Conservation (phyloP, 2,113 vertebrate genomes). For the Tyrannus savana region DNA sequence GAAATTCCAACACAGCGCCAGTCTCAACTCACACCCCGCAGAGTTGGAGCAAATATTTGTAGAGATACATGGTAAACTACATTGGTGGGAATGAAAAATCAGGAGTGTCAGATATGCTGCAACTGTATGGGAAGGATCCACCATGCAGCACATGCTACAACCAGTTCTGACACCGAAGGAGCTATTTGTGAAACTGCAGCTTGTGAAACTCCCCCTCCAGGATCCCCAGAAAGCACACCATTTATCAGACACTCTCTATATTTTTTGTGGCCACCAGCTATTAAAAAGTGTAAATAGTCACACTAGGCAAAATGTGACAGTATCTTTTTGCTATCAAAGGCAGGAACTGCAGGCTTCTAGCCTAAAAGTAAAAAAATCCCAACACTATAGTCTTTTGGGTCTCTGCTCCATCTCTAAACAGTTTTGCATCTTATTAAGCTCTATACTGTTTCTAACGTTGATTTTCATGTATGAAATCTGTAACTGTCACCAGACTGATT, state of each 20-base stretch:
- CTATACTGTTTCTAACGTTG: background rate
- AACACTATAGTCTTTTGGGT: background rate
- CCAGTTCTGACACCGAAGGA: background rate
- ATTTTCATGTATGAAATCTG: background rate
- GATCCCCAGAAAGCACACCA: background rate
- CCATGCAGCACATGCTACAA: background rate
- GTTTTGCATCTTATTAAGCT: background rate
- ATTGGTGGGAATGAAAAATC: background rate
- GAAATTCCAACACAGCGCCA: background rate
- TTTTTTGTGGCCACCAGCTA: background rate
- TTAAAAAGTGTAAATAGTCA: background rate
- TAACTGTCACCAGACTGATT: background rate
- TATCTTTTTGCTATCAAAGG: background rate
- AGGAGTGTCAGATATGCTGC: background rate
- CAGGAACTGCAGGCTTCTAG: background rate
- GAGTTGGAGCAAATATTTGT: background rate
- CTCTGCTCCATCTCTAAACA: background rate
- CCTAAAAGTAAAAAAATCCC: background rate
- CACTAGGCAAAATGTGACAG: background rate
- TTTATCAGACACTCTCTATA: background rate
- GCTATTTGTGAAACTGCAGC: background rate
- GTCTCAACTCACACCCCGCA: rapidly evolving
- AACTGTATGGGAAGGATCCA: background rate
- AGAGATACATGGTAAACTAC: background rate
- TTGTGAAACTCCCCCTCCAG: background rate